A percentile compares a stretch with the other conserved stretches of the same genome.
Conservation (phyloP, 2,888 invertebrate genomes). For the Helicoverpa assulta region DNA sequence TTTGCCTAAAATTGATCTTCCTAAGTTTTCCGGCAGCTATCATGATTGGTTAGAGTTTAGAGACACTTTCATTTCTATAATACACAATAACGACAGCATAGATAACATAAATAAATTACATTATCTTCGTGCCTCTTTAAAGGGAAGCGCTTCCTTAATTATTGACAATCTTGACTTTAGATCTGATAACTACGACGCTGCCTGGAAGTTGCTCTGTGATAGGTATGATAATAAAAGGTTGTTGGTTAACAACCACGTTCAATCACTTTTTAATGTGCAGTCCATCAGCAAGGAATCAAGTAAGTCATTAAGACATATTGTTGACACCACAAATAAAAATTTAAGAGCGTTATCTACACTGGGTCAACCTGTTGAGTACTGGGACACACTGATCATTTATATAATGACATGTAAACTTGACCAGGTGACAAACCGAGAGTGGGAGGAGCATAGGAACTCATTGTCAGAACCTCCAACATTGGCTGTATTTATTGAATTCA, state of each 20-base stretch:
- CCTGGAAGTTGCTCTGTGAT: constrained; percentile 26
- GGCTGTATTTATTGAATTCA: neutral
- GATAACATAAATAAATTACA: constrained; percentile 19
- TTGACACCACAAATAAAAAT: constrained; percentile 28
- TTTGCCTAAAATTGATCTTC: constrained; percentile 20
- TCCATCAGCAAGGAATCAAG: constrained; percentile 8
- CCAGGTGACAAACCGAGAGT: constrained; percentile 23
- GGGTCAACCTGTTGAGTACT: constrained; percentile 22
- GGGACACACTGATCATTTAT: constrained; percentile 26
- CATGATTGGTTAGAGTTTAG: constrained; percentile 24
- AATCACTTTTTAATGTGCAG: constrained; percentile 11
- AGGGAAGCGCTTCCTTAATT: constrained; percentile 12
- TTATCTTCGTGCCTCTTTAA: constrained; percentile 25
- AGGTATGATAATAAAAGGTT: constrained; percentile 33
- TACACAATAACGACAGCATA: constrained; percentile 7
- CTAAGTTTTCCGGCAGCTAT: constrained; percentile 16
- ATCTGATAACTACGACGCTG: constrained; percentile 26
- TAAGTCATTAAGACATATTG: constrained; percentile 16
- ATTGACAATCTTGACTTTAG: constrained; percentile 28
- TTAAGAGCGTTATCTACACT: constrained; percentile 19
- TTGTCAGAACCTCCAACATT: constrained; percentile 12
- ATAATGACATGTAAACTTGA: constrained; percentile 28
- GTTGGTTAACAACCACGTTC: constrained; percentile 33
- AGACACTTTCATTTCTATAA: constrained; percentile 17
- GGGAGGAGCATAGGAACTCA: constrained; percentile 28